Percentiles rank a stretch among this genome's conserved stretches.
These are phyloP conservation scores for Pinctada fucata DNA, from an alignment of 2,888 invertebrate genomes.

Conservation along the genomic window DNA sequence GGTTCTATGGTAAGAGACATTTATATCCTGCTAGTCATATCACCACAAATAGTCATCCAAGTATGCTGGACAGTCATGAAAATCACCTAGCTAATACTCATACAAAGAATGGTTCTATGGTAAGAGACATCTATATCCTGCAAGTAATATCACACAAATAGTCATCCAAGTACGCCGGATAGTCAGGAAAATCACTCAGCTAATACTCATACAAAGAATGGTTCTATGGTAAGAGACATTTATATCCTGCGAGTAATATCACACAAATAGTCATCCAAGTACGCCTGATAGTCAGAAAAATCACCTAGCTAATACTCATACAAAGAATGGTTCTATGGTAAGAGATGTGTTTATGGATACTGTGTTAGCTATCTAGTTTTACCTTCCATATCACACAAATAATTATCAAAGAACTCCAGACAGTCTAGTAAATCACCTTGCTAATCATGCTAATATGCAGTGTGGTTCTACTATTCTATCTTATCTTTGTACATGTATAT, in stretches of 20 bases:
- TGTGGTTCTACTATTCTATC: conserved; percentile 1
- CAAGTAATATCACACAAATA: conserved; percentile 1
- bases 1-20: not conserved
- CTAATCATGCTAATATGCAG: conserved; percentile 3
- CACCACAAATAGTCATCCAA: conserved; percentile 47
- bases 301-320: conserved; percentile 5
- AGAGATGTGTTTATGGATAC: not conserved
- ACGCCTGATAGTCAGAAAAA: conserved; percentile 57
- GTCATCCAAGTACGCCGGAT: conserved; percentile 59
- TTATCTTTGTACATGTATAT: no score
- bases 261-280: conserved; percentile 48
- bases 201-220: conserved; percentile 20
- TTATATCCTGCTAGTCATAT: not conserved
- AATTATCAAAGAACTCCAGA: conserved; percentile 61
- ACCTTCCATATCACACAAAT: not conserved
- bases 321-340: conserved; percentile 20
- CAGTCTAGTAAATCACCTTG: conserved; percentile 41
- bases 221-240: not conserved
- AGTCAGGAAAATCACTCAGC: conserved; percentile 42
- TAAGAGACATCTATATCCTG: not conserved
- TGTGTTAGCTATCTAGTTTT: no score
- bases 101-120: conserved; percentile 20
- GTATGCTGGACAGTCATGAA: conserved; percentile 56
- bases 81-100: conserved; percentile 18
- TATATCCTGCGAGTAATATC: not conserved